Percentiles rank a stretch among this genome's conserved stretches.
These are phyloP conservation scores for Todus mexicanus DNA, from an alignment of 2,797 vertebrate species.

Conservation along the genomic window DNA sequence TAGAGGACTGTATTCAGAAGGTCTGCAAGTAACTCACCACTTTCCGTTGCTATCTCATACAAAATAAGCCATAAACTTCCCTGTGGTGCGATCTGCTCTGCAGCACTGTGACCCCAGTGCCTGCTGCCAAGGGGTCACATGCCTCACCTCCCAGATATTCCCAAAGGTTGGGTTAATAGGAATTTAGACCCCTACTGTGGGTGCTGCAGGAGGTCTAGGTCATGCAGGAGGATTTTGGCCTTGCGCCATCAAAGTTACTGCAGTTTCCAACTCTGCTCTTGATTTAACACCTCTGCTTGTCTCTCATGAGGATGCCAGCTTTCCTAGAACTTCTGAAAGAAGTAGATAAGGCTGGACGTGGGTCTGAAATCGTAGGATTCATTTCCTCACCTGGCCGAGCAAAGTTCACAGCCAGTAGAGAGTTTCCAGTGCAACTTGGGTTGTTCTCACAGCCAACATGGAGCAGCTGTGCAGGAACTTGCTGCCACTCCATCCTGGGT, in stretches of 20 bases:
- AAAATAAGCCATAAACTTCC: background rate
- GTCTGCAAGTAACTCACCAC: background rate
- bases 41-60: background rate
- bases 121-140: background rate
- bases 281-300: background rate
- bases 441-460: accelerated
- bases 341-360: background rate
- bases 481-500: background rate
- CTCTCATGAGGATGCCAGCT: accelerated
- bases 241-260: background rate
- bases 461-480: background rate
- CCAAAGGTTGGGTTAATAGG: background rate
- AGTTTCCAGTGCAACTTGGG: background rate
- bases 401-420: background rate
- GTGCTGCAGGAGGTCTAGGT: background rate
- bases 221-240: background rate
- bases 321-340: background rate
- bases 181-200: background rate
- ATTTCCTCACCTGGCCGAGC: background rate
- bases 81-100: background rate
- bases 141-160: background rate
- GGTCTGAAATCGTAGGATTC: background rate
- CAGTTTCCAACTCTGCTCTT: background rate
- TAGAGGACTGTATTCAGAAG: background rate
- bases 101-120: background rate